phyloP scores from a whole-genome alignment of 2,888 invertebrate species.

The Diaphora mendica region DNA sequence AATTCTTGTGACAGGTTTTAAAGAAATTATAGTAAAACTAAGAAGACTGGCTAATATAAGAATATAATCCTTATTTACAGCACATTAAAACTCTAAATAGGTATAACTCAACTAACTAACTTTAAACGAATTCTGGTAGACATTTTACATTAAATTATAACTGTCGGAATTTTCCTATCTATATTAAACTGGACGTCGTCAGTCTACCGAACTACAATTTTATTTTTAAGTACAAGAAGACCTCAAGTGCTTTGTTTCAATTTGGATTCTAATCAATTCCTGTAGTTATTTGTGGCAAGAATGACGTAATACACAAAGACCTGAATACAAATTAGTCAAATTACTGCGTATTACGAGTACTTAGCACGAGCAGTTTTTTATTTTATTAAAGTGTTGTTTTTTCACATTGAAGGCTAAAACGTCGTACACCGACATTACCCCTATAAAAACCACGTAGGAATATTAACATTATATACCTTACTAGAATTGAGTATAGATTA shows the following conservation, averaged over 20 bases:
- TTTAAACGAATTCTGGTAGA: too few species aligned
- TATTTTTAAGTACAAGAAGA: not conserved
- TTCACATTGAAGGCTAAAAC: not conserved
- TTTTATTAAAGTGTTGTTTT: not conserved
- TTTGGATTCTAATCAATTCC: slow-evolving; percentile 14
- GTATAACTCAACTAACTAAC: not conserved
- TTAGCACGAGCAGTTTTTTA: not conserved
- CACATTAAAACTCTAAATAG: too few species aligned
- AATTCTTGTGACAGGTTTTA: not conserved
- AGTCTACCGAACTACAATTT: not conserved
- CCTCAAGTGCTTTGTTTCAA: not conserved
- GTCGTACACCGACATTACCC: not conserved
- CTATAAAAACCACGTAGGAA: not conserved
- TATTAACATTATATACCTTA: not conserved
- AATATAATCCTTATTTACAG: too few species aligned
- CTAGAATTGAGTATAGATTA: not conserved
- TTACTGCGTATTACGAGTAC: not conserved
- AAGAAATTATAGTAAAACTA: not conserved
- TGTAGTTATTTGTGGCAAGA: slow-evolving; percentile 28
- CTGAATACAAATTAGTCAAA: slow-evolving; percentile 34
- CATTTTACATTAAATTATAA: not conserved
- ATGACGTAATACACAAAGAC: slow-evolving; percentile 34
- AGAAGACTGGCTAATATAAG: too few species aligned
- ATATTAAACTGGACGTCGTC: not conserved
- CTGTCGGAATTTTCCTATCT: not conserved